Conservation (phyloP, 2,888 invertebrate genomes). For the Mantis religiosa region DNA sequence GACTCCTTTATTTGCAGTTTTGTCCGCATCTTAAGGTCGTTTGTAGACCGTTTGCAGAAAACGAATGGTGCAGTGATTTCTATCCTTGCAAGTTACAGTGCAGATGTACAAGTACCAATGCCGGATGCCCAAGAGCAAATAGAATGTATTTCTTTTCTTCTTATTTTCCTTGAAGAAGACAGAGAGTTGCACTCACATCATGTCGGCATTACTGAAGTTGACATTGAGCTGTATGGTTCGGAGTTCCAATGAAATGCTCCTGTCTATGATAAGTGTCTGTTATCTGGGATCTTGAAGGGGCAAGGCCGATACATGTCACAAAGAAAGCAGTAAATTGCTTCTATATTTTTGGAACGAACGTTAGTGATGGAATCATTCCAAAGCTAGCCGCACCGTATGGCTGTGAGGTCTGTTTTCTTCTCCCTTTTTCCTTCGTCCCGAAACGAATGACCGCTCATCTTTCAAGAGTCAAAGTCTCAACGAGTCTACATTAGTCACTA, state of each 20-base stretch:
- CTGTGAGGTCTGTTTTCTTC: slow-evolving; percentile 1
- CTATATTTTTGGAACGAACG: slow-evolving; percentile 14
- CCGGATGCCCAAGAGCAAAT: too few relatives aligned
- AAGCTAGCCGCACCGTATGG: background rate
- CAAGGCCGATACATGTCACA: background rate
- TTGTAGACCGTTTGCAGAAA: too few relatives aligned
- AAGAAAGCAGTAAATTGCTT: background rate
- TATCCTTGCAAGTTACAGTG: too few relatives aligned
- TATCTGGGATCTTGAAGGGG: background rate
- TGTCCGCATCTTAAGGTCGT: too few relatives aligned
- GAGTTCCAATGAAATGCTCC: background rate
- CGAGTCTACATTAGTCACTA: slow-evolving; percentile 8
- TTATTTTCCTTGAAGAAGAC: too few relatives aligned
- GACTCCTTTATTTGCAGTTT: too few relatives aligned
- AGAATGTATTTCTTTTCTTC: too few relatives aligned
- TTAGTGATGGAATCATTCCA: background rate
- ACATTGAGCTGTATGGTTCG: background rate
- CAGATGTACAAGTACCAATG: too few relatives aligned
- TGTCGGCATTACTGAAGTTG: background rate
- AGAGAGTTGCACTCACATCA: too few relatives aligned
- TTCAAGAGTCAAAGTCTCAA: slow-evolving; percentile 12
- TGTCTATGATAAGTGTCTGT: background rate
- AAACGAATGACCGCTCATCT: slow-evolving; percentile 17
- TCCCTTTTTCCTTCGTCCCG: slow-evolving; percentile 1
- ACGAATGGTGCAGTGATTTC: too few relatives aligned